Conservation (phyloP, 1,140 invertebrate genomes). For the Amphibalanus amphitrite region DNA sequence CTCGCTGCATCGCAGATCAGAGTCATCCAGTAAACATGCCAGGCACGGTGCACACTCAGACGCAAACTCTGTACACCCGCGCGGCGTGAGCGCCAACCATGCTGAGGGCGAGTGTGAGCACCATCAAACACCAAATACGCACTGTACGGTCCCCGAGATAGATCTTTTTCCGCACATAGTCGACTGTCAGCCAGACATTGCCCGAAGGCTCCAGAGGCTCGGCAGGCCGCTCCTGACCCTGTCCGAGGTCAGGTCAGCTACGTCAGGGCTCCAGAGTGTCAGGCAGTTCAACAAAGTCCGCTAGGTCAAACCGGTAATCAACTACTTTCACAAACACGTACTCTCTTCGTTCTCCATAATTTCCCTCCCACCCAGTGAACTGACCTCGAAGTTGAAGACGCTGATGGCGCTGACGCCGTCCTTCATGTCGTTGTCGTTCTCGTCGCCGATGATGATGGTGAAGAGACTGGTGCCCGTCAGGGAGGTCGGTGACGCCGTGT, state of each 20-base stretch:
- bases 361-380: neutral
- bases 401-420: slow-evolving; percentile 31
- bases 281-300: no score
- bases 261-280: no score
- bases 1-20: no score
- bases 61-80: no score
- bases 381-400: slow-evolving; percentile 21
- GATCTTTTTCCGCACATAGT: neutral
- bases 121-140: no score
- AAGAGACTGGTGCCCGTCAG: slow-evolving; percentile 53
- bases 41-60: no score
- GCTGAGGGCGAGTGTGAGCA: no score
- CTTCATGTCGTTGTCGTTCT: slow-evolving; percentile 62
- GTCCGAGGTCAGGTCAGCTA: neutral
- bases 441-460: slow-evolving; percentile 86
- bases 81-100: no score
- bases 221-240: neutral
- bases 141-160: neutral
- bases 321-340: no score
- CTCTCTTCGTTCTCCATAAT: no score
- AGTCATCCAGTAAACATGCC: no score
- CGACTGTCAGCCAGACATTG: neutral
- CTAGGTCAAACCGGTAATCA: no score
- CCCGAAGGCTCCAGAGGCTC: neutral
- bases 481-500: slow-evolving; percentile 24